Evolutionary conservation across 2,888 invertebrate species (phyloP).

Genomic region (Andrena chrysosceles): DNA sequence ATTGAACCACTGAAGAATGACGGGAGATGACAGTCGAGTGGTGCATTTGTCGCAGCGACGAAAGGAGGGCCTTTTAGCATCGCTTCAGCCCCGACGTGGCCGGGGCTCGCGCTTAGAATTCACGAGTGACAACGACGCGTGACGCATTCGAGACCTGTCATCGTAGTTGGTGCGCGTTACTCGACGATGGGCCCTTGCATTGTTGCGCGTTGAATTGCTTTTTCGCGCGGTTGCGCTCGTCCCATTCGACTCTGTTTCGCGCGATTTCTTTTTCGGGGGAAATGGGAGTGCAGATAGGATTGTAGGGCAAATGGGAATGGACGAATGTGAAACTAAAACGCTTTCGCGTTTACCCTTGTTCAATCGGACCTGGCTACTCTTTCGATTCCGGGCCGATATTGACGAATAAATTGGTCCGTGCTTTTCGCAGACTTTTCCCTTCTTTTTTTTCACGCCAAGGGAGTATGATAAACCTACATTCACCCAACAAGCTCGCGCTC

Average conservation of each 20-base stretch:
- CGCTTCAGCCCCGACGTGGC: conserved; percentile 44
- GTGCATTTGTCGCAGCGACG: conserved; percentile 55
- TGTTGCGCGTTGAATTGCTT: conserved; percentile 34
- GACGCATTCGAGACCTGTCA: conserved; percentile 45
- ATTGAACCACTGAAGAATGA: conserved; percentile 67
- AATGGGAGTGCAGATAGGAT: neutral
- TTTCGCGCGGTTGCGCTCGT: conserved; percentile 24
- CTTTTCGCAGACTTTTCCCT: neutral
- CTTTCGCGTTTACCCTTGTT: conserved; percentile 8
- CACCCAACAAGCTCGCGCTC: too few species aligned
- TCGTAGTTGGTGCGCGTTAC: conserved; percentile 31
- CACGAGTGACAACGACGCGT: conserved; percentile 53
- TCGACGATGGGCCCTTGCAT: conserved; percentile 29
- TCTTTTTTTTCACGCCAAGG: neutral
- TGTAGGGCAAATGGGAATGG: neutral
- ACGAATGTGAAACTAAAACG: conserved; percentile 2
- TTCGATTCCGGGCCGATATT: neutral
- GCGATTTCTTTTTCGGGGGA: conserved; percentile 8
- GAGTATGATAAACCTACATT: too few species aligned
- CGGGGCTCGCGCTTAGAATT: conserved; percentile 54
- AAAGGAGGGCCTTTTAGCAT: conserved; percentile 63
- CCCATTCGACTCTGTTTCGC: conserved; percentile 15
- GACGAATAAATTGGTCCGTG: neutral
- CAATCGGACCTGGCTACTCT: neutral
- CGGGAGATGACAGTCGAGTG: conserved; percentile 66